Base-by-base conservation (phyloP, 2,113 vertebrate genomes). In the Scomber colias region DNA sequence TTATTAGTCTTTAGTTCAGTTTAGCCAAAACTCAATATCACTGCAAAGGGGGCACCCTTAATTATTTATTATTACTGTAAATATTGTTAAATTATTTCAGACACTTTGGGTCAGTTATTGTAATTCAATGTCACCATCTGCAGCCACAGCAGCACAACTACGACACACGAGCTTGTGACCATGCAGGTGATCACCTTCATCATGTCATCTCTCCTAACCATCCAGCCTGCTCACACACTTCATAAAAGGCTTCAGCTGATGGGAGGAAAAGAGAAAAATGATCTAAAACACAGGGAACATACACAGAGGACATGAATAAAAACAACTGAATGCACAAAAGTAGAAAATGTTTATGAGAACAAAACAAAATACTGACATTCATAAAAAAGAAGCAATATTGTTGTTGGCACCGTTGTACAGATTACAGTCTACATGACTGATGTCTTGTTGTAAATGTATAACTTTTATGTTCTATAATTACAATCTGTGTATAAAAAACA, bases 121-220 rank as follows among this genome's bases (percentile, higher is more conserved):
- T 54, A 54, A 54, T 19, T 40, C 35, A 40, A 40, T 9, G 8
- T 9, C 35, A 40, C 31, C 31, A 35, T 71, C 53, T 66, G 79
- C 59, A 86, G 68, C 75, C 79, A 76, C 63, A 75, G 27, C 68
- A 74, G 27, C 27, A 51, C 72, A 72, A 80, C n/a, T 17, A 45
- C 19, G 9, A 49, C 54, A 77, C 54, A 77, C 35, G 50, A 62
- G 40, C 61, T 61, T 59, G 74, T 85, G 90, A 91, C 69, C 90
- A 93, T 96, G 95, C 93, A 71, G 80, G 87, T 75, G 87, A 95
- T 94, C 96, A 98, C 97, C 98, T 98, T 95, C 89, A 94, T 94
- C 94, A 90, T 83, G 95, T 91, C 90, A 95, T 89, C 89, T 91
- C 91, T 96, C 95, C 79, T 77, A 97, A 96, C 93, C 95, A 95